Evolutionary conservation across 1,140 invertebrate genomes (phyloP).

Genomic region (Diploscapter pachys): DNA sequence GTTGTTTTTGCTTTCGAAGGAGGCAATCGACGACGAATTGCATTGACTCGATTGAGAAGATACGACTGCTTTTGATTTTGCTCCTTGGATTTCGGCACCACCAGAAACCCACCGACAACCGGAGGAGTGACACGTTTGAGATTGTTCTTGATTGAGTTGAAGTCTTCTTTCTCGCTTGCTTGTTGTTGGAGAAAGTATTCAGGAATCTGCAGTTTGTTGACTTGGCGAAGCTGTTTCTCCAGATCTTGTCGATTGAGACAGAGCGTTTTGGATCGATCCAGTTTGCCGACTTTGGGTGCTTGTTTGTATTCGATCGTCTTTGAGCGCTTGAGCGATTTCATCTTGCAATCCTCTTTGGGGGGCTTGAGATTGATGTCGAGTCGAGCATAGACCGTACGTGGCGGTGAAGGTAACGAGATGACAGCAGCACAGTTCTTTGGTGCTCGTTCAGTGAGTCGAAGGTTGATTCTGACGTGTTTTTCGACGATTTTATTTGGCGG

Average conservation of each 20-base stretch:
- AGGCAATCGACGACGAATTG: constrained; percentile 5
- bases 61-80: neutral
- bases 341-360: constrained; percentile 8
- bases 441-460: constrained; percentile 35
- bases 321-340: constrained; percentile 1
- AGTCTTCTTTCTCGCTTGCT: constrained; percentile 22
- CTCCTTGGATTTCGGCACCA: constrained; percentile 10
- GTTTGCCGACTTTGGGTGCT: constrained; percentile 21
- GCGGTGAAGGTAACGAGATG: constrained; percentile 24
- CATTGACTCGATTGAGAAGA: constrained; percentile 5
- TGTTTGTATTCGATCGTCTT: constrained; percentile 3
- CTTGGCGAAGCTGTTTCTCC: constrained; percentile 12
- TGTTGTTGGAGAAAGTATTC: constrained; percentile 29
- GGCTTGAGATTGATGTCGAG: constrained; percentile 13
- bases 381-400: constrained; percentile 17
- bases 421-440: constrained; percentile 22
- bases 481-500: constrained; percentile 12
- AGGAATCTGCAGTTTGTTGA: constrained; percentile 28
- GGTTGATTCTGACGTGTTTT: constrained; percentile 34
- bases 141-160: constrained; percentile 19
- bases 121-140: constrained; percentile 19
- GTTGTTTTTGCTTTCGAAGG: neutral
- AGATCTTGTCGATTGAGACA: constrained; percentile 14
- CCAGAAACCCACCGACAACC: constrained; percentile 15
- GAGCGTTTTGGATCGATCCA: constrained; percentile 22